These are phyloP conservation scores for Oxytorus armatus DNA, from an alignment of 2,888 invertebrate genomes.

Conservation along the genomic window DNA sequence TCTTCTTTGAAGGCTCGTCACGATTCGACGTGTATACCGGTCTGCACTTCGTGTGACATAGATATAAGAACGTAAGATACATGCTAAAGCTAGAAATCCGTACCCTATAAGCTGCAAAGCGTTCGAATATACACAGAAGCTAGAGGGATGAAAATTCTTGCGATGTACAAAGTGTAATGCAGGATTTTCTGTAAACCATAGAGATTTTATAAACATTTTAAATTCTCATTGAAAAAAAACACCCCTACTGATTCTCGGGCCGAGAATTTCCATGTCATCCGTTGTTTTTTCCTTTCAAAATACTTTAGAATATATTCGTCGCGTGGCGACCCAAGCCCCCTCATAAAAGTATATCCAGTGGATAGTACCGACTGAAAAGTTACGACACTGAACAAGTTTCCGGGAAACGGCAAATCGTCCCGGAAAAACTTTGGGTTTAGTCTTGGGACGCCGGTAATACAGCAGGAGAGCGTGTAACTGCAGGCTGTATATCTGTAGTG, in stretches of 20 bases:
- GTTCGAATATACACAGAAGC: background rate
- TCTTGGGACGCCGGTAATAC: slow-evolving; percentile 6
- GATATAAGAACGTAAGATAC: background rate
- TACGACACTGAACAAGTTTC: slow-evolving; percentile 41
- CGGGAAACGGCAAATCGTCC: slow-evolving; percentile 32
- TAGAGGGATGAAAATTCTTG: slow-evolving; percentile 10
- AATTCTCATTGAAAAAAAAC: background rate
- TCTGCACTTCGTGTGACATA: slow-evolving; percentile 3
- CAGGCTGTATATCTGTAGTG: slow-evolving; percentile 2
- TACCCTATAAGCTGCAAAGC: background rate
- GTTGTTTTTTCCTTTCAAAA: slow-evolving; percentile 1
- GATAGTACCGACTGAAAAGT: slow-evolving; percentile 25
- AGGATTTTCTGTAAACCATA: background rate
- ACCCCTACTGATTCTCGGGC: background rate
- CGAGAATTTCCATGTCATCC: background rate
- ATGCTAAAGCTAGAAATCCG: slow-evolving; percentile 10
- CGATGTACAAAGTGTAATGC: background rate
- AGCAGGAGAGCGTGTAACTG: background rate
- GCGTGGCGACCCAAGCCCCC: background rate
- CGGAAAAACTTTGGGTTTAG: slow-evolving; percentile 33
- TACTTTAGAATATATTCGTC: slow-evolving; percentile 16
- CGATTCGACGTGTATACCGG: slow-evolving; percentile 47
- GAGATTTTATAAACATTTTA: background rate
- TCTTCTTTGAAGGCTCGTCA: slow-evolving; percentile 52
- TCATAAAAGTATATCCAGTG: slow-evolving; percentile 36